Evolutionary conservation across 2,888 invertebrate species (phyloP).

Genomic region (Netelia inedita): DNA sequence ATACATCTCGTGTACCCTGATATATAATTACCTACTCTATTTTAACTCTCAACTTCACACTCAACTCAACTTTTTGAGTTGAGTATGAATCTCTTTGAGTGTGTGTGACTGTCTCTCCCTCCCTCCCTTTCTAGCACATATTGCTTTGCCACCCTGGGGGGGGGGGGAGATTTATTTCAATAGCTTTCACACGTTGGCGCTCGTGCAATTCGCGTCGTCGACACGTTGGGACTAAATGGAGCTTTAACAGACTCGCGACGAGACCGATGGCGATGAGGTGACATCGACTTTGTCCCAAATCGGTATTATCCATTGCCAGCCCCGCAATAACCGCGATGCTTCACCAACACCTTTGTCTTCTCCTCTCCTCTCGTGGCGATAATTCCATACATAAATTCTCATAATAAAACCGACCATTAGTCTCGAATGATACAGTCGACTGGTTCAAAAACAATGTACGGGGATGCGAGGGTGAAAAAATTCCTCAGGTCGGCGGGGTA

Average conservation of each 20-base stretch:
- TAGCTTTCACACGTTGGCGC: constrained; percentile 29
- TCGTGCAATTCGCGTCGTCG: constrained; percentile 54
- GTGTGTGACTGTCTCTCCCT: no score
- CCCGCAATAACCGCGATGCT: neutral
- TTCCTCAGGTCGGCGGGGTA: constrained; percentile 16
- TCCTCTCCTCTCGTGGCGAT: constrained; percentile 22
- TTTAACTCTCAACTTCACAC: no score
- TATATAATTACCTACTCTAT: no score
- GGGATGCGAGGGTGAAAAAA: constrained; percentile 34
- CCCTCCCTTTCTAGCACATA: neutral
- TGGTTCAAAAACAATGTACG: constrained; percentile 46
- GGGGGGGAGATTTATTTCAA: constrained; percentile 38
- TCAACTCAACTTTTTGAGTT: neutral
- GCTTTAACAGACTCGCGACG: constrained; percentile 30
- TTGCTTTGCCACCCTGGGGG: neutral
- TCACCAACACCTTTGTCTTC: constrained; percentile 3
- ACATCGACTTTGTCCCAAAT: constrained; percentile 55
- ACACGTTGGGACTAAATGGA: constrained; percentile 48
- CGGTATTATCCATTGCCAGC: constrained; percentile 52
- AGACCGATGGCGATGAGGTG: neutral
- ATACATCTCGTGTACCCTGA: no score
- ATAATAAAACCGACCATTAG: constrained; percentile 64
- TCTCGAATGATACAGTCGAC: constrained; percentile 54
- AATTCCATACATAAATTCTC: constrained; percentile 50
- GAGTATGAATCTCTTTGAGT: neutral